A percentile compares a stretch with the other conserved stretches of the same genome.
Evolutionary conservation across 2,888 invertebrate species (phyloP).

Genomic region (Iphiclides podalirius): DNA sequence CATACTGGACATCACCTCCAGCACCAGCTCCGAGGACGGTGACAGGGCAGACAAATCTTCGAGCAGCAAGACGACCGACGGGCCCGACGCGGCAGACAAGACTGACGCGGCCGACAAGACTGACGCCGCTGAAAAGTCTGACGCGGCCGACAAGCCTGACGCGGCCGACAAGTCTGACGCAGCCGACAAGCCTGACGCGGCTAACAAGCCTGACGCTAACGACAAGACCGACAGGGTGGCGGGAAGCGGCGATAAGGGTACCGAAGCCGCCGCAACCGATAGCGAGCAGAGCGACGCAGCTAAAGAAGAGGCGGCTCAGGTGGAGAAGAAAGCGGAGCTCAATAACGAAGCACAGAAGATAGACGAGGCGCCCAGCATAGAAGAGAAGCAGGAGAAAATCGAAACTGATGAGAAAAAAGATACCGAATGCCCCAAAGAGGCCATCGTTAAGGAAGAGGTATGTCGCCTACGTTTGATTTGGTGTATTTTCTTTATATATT

Average conservation of each 20-base stretch:
- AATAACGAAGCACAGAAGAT: constrained; percentile 23
- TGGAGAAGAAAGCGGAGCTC: constrained; percentile 21
- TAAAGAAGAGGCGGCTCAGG: constrained; percentile 11
- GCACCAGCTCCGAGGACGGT: constrained; percentile 41
- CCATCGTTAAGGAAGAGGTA: constrained; percentile 8
- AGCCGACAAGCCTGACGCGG: constrained; percentile 13
- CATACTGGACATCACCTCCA: constrained; percentile 79
- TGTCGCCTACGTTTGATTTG: too few species aligned
- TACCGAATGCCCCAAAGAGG: not conserved
- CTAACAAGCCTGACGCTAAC: constrained; percentile 20
- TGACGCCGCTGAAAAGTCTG: too few species aligned
- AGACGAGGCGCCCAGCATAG: constrained; percentile 57
- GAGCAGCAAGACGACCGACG: constrained; percentile 27
- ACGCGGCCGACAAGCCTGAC: constrained; percentile 5
- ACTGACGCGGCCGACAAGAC: constrained; percentile 12
- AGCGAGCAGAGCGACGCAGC: constrained; percentile 8
- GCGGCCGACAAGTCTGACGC: constrained; percentile 24
- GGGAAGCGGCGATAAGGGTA: not conserved
- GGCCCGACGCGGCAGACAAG: not conserved
- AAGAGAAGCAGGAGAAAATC: constrained; percentile 22
- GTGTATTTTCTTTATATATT: too few species aligned
- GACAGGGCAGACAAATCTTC: constrained; percentile 30
- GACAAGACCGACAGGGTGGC: constrained; percentile 30
- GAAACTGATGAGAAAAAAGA: constrained; percentile 7
- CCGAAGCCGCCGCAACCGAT: too few species aligned